Base-by-base conservation (phyloP, 1,140 invertebrate species). In the Asbolus verrucosus region DNA sequence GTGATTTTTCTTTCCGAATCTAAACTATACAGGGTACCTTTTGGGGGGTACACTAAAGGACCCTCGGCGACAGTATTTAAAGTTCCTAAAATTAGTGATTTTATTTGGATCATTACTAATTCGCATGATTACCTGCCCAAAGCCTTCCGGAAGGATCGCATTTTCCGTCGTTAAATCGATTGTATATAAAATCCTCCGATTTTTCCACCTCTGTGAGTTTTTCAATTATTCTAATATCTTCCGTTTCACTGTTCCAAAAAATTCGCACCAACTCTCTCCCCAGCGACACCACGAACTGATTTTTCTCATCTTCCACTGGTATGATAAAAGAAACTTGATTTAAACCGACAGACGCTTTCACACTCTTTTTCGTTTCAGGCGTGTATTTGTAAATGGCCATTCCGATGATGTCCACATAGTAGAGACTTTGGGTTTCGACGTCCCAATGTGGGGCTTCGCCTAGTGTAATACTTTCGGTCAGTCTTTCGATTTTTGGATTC, bases 161-260 rank as follows among this genome's bases (percentile, higher is more conserved):
- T 83, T 96, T 97, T 11, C 88, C 94, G 80, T 96, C 94, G 76
- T 96, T 96, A 69, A 93, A 88, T 73, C 92, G 84, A 73, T 90
- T 94, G 38, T 73, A 31, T n/a, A 21, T 60, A 31, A 68, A 71
- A 6, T 66, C 70, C 19, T 11, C 30, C n/a, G n/a, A 16, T 9
- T 16, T 11, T 21, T 63, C 91, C 0, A 93, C 86, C 59, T 86
- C 85, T 1, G 83, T 81, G 11, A 87, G 80, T 6, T 83, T 82
- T 24, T 85, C 74, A 1, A 85, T 43, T 61, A 61, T 59, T n/a
- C 46, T 60, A 3, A 74, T 54, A 15, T 68, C 65, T 8, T 41
- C 33, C 43, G 59, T 69, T 27, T 46, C 46, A 30, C 76, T 75
- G 38, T 78, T 73, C 77, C 77, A 78, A 18, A 66, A 74, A 30